Evolutionary conservation across 2,113 vertebrate genomes (phyloP).

Genomic region (Rhabdomys dilectus): DNA sequence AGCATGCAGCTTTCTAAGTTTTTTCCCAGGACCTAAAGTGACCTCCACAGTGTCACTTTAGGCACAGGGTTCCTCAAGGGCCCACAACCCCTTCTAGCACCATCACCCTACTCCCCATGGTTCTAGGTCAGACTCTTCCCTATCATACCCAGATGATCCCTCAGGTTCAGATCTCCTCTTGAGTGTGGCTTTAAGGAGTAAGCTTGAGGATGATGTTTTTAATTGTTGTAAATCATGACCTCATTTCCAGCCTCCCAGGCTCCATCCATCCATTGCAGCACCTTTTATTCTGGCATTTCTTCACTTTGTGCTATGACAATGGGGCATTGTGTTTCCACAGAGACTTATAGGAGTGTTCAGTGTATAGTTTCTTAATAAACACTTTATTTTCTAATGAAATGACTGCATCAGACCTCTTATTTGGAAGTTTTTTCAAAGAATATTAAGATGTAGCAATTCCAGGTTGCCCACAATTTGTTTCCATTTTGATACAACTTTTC

Average conservation of each 20-base stretch:
- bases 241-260: constrained; percentile 84
- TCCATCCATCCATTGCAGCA: constrained; percentile 86
- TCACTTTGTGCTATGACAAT: constrained; percentile 89
- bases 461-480: neutral
- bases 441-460: neutral
- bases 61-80: neutral
- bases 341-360: constrained; percentile 91
- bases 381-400: constrained; percentile 93
- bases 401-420: constrained; percentile 88
- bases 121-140: neutral
- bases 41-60: neutral
- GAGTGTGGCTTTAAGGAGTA: constrained; percentile 88
- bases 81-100: neutral
- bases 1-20: neutral
- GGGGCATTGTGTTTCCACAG: constrained; percentile 89
- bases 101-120: neutral
- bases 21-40: neutral
- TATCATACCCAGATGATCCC: neutral
- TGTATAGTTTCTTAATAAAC: constrained; percentile 95
- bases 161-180: constrained; percentile 58
- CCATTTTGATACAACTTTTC: neutral
- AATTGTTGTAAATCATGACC: constrained; percentile 91
- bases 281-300: constrained; percentile 86
- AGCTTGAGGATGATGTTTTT: constrained; percentile 86
- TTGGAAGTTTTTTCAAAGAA: constrained; percentile 81